Percentiles rank a stretch among this genome's conserved stretches.
Conservation (phyloP, 2,113 vertebrate species). For the Glaucidium brasilianum region DNA sequence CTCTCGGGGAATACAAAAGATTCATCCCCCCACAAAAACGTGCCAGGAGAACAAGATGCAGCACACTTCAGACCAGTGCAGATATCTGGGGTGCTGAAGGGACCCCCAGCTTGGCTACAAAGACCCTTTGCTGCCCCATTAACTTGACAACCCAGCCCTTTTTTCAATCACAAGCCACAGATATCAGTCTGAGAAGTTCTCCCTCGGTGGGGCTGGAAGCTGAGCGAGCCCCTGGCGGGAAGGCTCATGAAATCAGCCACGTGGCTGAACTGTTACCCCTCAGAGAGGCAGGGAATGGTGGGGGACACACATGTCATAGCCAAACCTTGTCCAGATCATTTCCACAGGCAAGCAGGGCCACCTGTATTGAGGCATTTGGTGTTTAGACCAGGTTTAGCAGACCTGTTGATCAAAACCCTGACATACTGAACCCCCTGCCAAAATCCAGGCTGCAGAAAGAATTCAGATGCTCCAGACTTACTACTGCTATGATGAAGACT, state of each 20-base stretch:
- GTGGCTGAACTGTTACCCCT: neutral
- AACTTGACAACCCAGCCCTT: neutral
- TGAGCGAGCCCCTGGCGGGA: neutral
- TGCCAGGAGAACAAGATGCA: neutral
- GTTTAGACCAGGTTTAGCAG: neutral
- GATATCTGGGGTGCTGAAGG: neutral
- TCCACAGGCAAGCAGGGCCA: neutral
- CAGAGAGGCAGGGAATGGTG: neutral
- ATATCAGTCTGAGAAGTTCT: neutral
- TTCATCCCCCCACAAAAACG: too few relatives aligned
- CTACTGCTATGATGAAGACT: neutral
- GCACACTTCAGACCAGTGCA: fast-evolving
- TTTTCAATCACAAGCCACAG: neutral
- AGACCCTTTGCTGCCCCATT: neutral
- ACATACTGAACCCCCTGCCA: neutral
- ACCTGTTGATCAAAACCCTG: neutral
- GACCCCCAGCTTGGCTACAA: neutral
- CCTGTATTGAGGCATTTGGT: fast-evolving
- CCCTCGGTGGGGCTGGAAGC: neutral
- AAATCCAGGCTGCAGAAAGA: neutral
- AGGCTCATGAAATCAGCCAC: conserved; percentile 18
- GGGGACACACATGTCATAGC: fast-evolving
- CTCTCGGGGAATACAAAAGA: too few relatives aligned
- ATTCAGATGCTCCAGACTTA: neutral
- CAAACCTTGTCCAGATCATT: neutral